Evolutionary conservation across 2,797 vertebrate genomes (phyloP).

Genomic region (Pyrocephalus nanus): DNA sequence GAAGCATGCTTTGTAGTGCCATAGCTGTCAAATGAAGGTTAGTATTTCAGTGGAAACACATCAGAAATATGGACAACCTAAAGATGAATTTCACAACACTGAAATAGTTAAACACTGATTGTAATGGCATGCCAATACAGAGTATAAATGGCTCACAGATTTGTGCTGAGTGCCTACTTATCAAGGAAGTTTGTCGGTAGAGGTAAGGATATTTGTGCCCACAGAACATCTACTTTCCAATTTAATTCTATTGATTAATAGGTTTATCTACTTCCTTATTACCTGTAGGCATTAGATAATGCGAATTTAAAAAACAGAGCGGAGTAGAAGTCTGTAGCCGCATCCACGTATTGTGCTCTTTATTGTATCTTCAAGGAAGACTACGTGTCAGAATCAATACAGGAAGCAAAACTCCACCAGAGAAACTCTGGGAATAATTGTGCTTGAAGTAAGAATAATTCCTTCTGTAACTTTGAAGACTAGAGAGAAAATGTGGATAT

Average conservation of each 20-base stretch:
- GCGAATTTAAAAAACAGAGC: conserved; percentile 1
- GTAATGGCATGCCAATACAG: not conserved
- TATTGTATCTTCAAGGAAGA: not conserved
- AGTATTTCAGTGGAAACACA: not conserved
- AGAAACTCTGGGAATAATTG: not conserved
- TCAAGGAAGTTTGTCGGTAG: not conserved
- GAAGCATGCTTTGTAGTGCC: not conserved
- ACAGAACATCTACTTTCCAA: conserved; percentile 25
- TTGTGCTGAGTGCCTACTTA: not conserved
- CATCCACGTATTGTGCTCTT: not conserved
- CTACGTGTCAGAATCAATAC: not conserved
- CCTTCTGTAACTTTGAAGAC: not conserved
- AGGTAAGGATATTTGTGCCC: conserved; percentile 21
- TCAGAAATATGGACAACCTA: not conserved
- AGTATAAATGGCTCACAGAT: not conserved
- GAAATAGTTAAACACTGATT: not conserved
- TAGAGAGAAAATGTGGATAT: not conserved
- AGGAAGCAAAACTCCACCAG: not conserved
- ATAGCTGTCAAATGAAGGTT: not conserved
- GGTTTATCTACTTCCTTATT: conserved; percentile 45
- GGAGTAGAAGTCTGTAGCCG: not conserved
- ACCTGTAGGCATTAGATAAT: conserved; percentile 22
- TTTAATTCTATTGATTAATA: conserved; percentile 52
- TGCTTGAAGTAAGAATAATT: not conserved
- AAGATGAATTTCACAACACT: not conserved